These are phyloP conservation scores for Phragmatobia fuliginosa DNA, from an alignment of 2,888 invertebrate genomes.

Conservation along the genomic window DNA sequence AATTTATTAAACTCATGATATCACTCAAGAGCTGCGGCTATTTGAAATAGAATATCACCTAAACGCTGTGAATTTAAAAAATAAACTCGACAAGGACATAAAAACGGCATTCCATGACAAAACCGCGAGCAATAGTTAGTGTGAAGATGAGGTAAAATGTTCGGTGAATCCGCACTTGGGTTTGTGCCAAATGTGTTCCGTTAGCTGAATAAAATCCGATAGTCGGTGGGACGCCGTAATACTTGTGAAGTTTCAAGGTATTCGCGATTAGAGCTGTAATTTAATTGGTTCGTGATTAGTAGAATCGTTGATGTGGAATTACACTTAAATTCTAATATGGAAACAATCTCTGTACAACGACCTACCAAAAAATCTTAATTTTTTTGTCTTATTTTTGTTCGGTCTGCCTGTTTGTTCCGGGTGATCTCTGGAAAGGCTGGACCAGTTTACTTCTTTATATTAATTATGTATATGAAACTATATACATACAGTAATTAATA, in stretches of 20 bases:
- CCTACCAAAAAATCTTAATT: no score
- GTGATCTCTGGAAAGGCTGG: no score
- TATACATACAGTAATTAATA: no score
- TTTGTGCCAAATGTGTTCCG: constrained; percentile 56
- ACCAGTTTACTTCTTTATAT: no score
- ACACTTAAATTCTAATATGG: not conserved
- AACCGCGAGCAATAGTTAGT: constrained; percentile 40
- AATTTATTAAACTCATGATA: not conserved
- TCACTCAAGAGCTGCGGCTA: not conserved
- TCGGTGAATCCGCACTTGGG: constrained; percentile 51
- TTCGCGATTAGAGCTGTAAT: not conserved
- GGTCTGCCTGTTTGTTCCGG: no score
- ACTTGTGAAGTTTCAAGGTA: constrained; percentile 4
- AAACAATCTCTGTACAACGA: no score
- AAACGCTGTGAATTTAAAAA: constrained; percentile 21
- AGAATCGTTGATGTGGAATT: not conserved
- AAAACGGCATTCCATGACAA: constrained; percentile 33
- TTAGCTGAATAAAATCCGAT: constrained; percentile 35
- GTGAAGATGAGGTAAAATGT: constrained; percentile 50
- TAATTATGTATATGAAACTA: no score
- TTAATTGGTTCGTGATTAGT: not conserved
- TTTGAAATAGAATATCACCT: constrained; percentile 4
- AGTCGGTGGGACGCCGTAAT: constrained; percentile 13
- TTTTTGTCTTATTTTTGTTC: no score
- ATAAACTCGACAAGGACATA: constrained; percentile 41